Percentiles rank a stretch among this genome's conserved stretches.
phyloP scores from a whole-genome alignment of 2,113 vertebrate genomes.

The Synodontis membranacea region DNA sequence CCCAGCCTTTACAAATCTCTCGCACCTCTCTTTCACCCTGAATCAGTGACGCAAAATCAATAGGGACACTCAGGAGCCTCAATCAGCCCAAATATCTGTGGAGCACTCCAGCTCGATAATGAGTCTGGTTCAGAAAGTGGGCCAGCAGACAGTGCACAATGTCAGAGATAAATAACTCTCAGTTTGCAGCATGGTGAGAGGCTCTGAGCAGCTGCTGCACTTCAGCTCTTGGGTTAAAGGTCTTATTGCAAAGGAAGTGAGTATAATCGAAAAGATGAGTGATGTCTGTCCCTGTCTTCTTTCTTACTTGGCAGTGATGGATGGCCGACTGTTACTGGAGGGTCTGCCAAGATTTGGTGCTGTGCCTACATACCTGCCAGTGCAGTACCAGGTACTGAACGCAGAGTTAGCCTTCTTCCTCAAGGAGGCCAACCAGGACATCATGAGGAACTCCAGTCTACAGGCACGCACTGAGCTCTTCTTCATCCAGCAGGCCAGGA shows the following conservation, averaged over 20 bases:
- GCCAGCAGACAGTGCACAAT: slow-evolving; percentile 20
- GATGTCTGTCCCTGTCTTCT: slow-evolving; percentile 44
- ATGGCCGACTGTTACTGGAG: slow-evolving; percentile 76
- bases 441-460: slow-evolving; percentile 87
- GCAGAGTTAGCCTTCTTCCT: slow-evolving; percentile 86
- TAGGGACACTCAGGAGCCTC: slow-evolving; percentile 64
- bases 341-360: slow-evolving; percentile 79
- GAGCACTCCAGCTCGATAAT: slow-evolving; percentile 49
- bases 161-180: slow-evolving; percentile 47
- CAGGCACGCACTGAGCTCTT: slow-evolving; percentile 84
- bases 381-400: slow-evolving; percentile 81
- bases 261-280: slow-evolving; percentile 37
- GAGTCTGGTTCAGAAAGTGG: slow-evolving; percentile 39
- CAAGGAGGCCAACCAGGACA: slow-evolving; percentile 83
- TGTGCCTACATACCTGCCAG: slow-evolving; percentile 86
- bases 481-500: slow-evolving; percentile 82
- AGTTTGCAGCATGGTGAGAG: slow-evolving; percentile 24
- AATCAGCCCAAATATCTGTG: slow-evolving; percentile 67
- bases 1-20: slow-evolving; percentile 68
- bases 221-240: slow-evolving; percentile 24
- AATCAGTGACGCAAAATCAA: slow-evolving; percentile 69
- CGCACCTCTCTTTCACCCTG: slow-evolving; percentile 57
- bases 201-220: slow-evolving; percentile 14
- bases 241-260: slow-evolving; percentile 28
- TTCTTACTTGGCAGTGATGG: slow-evolving; percentile 73